Evolutionary conservation across 2,797 vertebrate species (phyloP).

Genomic region (Eurystomus glaucurus): DNA sequence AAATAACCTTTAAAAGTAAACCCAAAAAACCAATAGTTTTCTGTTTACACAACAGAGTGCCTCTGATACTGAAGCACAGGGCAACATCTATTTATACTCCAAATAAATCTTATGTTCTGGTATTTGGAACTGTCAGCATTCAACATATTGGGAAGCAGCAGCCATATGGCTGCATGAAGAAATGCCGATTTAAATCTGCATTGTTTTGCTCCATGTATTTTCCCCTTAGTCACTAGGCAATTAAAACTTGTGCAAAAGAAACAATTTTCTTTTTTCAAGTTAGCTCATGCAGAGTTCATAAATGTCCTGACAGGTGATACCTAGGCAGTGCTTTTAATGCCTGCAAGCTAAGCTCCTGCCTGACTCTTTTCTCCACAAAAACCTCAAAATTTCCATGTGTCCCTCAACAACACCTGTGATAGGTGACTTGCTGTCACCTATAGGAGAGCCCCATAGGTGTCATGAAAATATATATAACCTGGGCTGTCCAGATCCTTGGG

Average conservation of each 20-base stretch:
- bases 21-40: background rate
- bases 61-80: slow-evolving; percentile 55
- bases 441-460: background rate
- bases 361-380: background rate
- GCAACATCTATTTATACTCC: slow-evolving; percentile 74
- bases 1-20: background rate
- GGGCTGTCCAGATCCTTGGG: background rate
- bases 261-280: background rate
- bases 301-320: background rate
- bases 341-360: background rate
- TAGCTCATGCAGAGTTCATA: background rate
- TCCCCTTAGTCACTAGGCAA: background rate
- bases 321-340: background rate
- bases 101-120: slow-evolving; percentile 67
- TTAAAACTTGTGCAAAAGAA: background rate
- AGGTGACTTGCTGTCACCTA: background rate
- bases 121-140: slow-evolving; percentile 50
- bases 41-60: slow-evolving; percentile 51
- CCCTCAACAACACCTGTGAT: background rate
- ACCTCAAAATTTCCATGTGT: background rate
- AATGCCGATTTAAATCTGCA: background rate
- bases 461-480: background rate
- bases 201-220: background rate
- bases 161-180: background rate
- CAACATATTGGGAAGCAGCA: slow-evolving; percentile 22